phyloP scores from a whole-genome alignment of 2,797 vertebrate species.

The Pseudochirops corinnae region DNA sequence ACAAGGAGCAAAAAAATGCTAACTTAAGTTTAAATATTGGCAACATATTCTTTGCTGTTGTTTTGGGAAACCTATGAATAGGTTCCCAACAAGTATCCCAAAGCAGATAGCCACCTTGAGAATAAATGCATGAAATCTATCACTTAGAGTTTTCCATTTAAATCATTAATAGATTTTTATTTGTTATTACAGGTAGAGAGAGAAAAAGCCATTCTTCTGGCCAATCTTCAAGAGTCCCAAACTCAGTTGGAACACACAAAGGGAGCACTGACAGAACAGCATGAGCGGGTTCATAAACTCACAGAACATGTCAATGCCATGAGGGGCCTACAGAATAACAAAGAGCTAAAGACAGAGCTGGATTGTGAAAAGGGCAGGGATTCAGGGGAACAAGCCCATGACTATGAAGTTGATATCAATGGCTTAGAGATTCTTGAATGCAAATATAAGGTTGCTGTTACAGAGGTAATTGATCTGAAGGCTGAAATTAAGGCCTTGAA shows the following conservation, averaged over 20 bases:
- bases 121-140: neutral
- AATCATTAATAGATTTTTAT: constrained; percentile 60
- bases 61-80: neutral
- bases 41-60: neutral
- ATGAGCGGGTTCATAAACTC: constrained; percentile 92
- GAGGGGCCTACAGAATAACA: constrained; percentile 90
- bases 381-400: constrained; percentile 86
- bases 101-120: neutral
- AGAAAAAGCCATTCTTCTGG: constrained; percentile 93
- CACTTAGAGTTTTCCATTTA: neutral
- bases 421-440: constrained; percentile 97
- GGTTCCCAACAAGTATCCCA: too few species aligned
- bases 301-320: constrained; percentile 92
- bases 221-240: constrained; percentile 96
- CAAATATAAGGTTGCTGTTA: constrained; percentile 98
- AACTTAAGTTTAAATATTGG: constrained; percentile 39
- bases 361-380: constrained; percentile 89
- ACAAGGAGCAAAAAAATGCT: constrained; percentile 32
- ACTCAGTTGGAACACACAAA: constrained; percentile 97
- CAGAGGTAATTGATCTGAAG: constrained; percentile 98
- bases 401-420: constrained; percentile 92
- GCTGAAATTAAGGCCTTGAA: constrained; percentile 98
- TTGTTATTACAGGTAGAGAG: constrained; percentile 91
- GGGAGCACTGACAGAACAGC: constrained; percentile 95
- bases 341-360: constrained; percentile 89